Evolutionary conservation across 37 sponge, comb jelly and placozoan genomes (phyloP).

Genomic region (Haliclona indistincta): DNA sequence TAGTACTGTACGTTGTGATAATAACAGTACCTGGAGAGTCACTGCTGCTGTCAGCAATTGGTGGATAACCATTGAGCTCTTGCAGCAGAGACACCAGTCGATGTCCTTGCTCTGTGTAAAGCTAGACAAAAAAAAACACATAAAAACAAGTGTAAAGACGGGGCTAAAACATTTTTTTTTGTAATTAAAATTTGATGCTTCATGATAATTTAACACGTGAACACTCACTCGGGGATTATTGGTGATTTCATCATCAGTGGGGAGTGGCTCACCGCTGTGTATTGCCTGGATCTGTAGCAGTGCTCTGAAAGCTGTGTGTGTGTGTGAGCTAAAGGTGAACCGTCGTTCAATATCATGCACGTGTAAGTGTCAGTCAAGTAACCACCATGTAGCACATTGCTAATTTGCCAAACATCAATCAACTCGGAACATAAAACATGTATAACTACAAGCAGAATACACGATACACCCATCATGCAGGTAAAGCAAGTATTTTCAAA

Average conservation of each 20-base stretch:
- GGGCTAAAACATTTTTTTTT: neutral
- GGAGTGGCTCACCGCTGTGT: conserved; percentile 24
- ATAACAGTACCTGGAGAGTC: neutral
- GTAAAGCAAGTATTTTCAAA: no score
- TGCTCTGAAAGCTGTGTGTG: conserved; percentile 71
- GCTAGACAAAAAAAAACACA: no score
- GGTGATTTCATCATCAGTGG: conserved; percentile 45
- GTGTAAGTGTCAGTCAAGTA: no score
- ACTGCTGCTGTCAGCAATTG: neutral
- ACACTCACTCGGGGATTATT: conserved; percentile 34
- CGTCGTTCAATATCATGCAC: no score
- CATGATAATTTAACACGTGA: neutral
- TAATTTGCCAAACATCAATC: no score
- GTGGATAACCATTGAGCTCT: conserved; percentile 7
- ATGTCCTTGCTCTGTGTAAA: neutral
- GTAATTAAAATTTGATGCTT: neutral
- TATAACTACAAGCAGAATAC: neutral
- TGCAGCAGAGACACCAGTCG: neutral
- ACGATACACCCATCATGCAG: no score
- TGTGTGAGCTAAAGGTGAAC: no score
- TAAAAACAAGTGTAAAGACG: no score
- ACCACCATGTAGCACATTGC: no score
- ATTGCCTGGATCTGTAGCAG: conserved; percentile 69
- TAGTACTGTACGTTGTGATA: no score
- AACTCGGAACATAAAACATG: neutral